These are phyloP conservation scores for Epicauta chinensis DNA, from an alignment of 1,140 invertebrate species.

Conservation along the genomic window DNA sequence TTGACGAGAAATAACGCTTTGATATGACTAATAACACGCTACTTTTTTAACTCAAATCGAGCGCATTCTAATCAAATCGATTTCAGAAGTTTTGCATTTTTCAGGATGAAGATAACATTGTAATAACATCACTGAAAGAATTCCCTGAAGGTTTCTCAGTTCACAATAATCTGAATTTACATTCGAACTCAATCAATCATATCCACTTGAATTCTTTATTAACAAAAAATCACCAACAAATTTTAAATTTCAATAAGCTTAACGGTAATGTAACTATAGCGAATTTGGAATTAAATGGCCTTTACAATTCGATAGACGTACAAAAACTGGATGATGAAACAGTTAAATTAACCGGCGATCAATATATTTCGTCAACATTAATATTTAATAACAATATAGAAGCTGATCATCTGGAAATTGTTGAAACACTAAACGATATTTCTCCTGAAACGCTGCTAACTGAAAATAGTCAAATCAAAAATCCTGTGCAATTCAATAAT, in stretches of 20 bases:
- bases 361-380: conserved; percentile 31
- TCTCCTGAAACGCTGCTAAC: too few species aligned
- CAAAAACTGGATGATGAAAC: conserved; percentile 37
- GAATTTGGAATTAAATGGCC: conserved; percentile 33
- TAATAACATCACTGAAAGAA: conserved; percentile 40
- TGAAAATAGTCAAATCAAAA: too few species aligned
- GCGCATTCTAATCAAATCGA: too few species aligned
- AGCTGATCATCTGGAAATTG: conserved; percentile 29
- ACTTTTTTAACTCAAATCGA: too few species aligned
- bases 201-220: conserved; percentile 42
- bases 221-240: conserved; percentile 42
- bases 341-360: conserved; percentile 38
- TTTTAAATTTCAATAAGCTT: conserved; percentile 35
- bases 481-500: too few species aligned
- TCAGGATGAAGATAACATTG: conserved; percentile 32
- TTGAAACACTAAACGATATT: conserved; percentile 29
- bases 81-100: conserved; percentile 18
- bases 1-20: too few species aligned
- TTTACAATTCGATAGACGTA: conserved; percentile 41
- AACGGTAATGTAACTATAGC: conserved; percentile 43
- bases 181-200: conserved; percentile 40
- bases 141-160: conserved; percentile 37
- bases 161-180: conserved; percentile 33
- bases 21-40: too few species aligned
- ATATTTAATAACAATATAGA: conserved; percentile 34